Percentiles rank a stretch among this genome's conserved stretches.
These are phyloP conservation scores for Eurypyga helias DNA, from an alignment of 2,113 vertebrate species.

Conservation along the genomic window DNA sequence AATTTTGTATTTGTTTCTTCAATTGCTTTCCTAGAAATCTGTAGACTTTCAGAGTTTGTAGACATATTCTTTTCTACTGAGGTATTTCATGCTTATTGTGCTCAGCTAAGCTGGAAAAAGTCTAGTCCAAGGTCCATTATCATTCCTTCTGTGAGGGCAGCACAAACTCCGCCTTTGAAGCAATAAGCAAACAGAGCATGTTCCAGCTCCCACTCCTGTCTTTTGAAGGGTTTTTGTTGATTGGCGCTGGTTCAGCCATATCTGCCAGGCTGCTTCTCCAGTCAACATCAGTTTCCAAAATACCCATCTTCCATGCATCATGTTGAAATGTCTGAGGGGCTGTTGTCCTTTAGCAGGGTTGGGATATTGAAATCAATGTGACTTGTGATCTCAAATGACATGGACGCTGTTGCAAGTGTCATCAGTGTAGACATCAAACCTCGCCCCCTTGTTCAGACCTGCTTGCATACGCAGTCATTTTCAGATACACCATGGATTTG, in stretches of 20 bases:
- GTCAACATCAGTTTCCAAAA: background rate
- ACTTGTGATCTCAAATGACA: background rate
- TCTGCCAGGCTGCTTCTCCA: background rate
- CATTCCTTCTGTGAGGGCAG: background rate
- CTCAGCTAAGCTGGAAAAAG: background rate
- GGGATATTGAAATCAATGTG: background rate
- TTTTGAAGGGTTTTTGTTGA: background rate
- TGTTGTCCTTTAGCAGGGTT: background rate
- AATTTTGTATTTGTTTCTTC: background rate
- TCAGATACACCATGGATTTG: background rate
- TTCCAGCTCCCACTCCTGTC: background rate
- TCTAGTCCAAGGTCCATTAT: background rate
- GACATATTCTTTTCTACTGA: background rate
- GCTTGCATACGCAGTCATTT: background rate
- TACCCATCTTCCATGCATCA: accelerated
- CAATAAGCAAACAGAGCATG: background rate
- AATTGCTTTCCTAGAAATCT: background rate
- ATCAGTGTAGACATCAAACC: background rate
- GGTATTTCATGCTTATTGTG: background rate
- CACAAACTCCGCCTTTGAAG: background rate
- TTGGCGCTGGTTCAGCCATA: background rate
- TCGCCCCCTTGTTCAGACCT: background rate
- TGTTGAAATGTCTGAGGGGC: background rate
- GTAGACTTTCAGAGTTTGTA: background rate
- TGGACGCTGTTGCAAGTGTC: background rate